Evolutionary conservation across 92 coral and sea anemone genomes (phyloP).

Genomic region (Paragorgia papillata): DNA sequence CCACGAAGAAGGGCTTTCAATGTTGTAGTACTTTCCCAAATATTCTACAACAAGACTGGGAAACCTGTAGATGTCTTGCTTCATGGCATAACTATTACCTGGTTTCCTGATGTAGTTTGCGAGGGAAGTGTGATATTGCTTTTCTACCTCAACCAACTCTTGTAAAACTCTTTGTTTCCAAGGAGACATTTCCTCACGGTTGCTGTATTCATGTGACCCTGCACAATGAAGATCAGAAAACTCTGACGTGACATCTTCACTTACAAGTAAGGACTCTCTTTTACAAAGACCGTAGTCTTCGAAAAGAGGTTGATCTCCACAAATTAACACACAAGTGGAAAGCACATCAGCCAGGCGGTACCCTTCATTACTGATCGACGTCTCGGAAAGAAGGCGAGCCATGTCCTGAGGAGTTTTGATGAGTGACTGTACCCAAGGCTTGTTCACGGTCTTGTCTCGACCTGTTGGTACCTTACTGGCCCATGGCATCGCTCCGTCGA

Average conservation of each 20-base stretch:
- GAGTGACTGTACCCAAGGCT: slow-evolving; percentile 35
- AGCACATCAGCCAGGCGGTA: slow-evolving; percentile 37
- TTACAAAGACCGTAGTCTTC: neutral
- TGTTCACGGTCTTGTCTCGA: slow-evolving; percentile 10
- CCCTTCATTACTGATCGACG: slow-evolving; percentile 17
- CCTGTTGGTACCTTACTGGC: slow-evolving; percentile 38
- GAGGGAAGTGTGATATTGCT: slow-evolving; percentile 1
- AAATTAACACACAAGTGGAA: slow-evolving; percentile 9
- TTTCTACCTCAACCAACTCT: slow-evolving; percentile 19
- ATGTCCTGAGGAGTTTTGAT: slow-evolving; percentile 23
- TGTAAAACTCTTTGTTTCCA: slow-evolving; percentile 25
- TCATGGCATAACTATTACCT: slow-evolving; percentile 10
- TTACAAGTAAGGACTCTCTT: neutral
- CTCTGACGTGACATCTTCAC: neutral
- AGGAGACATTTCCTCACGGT: neutral
- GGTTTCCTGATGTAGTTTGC: slow-evolving; percentile 3
- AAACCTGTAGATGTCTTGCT: slow-evolving; percentile 29
- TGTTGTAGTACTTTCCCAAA: slow-evolving; percentile 21
- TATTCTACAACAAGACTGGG: slow-evolving; percentile 29
- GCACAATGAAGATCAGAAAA: no score
- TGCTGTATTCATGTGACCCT: no score
- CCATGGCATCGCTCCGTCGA: slow-evolving; percentile 40
- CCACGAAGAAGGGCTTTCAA: slow-evolving; percentile 21
- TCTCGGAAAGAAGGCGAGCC: slow-evolving; percentile 17
- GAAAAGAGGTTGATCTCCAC: slow-evolving; percentile 13